These are phyloP conservation scores for Notechis scutatus DNA, from an alignment of 2,113 vertebrate species.

Conservation along the genomic window DNA sequence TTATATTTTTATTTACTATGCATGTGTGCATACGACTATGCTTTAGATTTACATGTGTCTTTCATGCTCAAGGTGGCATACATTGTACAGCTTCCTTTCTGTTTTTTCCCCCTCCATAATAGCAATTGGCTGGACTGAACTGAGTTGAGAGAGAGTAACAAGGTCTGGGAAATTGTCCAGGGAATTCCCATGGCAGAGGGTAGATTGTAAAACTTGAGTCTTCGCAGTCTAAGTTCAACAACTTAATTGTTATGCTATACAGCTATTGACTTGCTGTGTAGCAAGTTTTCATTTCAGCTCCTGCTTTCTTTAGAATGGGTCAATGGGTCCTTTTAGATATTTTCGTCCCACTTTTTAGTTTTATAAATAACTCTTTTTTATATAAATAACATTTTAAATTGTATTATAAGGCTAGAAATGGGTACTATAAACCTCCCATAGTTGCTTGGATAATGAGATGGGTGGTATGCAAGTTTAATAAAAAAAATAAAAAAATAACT, in stretches of 20 bases:
- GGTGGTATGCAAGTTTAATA: not conserved
- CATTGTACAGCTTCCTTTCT: not conserved
- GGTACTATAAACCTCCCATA: too few species aligned
- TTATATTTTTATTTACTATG: not conserved
- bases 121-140: not conserved
- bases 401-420: not conserved
- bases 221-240: not conserved
- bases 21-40: not conserved
- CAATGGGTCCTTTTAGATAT: not conserved
- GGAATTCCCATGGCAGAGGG: not conserved
- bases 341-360: not conserved
- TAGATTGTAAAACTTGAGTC: not conserved
- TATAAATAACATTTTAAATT: not conserved
- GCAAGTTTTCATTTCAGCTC: not conserved
- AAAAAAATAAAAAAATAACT: not conserved
- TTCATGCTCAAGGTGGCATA: not conserved
- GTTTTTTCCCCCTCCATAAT: not conserved
- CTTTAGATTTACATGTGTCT: not conserved
- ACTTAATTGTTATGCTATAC: not conserved
- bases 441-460: not conserved
- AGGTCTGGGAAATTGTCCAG: not conserved
- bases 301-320: not conserved
- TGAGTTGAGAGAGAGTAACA: not conserved
- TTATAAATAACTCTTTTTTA: not conserved
- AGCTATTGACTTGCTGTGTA: not conserved